phyloP scores from a whole-genome alignment of 2,113 vertebrate genomes.

The Hemichromis elongatus region DNA sequence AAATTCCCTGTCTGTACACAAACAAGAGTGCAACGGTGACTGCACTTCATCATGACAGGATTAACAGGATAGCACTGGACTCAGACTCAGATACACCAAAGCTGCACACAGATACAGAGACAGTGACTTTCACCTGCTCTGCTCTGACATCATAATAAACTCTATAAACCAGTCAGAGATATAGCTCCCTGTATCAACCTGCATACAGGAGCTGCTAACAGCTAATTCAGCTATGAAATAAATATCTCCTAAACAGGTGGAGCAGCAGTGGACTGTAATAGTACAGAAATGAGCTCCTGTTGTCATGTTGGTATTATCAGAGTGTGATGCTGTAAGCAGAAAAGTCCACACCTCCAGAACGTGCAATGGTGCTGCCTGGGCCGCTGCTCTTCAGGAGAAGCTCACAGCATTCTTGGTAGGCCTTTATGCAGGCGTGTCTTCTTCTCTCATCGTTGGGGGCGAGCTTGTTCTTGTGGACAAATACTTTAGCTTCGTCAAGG shows the following conservation, averaged over 20 bases:
- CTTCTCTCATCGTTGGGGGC: accelerated
- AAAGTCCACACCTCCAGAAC: conserved; percentile 71
- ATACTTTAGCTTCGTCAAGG: conserved; percentile 11
- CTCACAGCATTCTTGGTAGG: conserved; percentile 76
- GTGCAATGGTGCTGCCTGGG: conserved; percentile 45
- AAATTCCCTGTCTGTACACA: conserved; percentile 70
- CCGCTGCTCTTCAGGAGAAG: conserved; percentile 19
- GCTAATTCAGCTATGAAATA: neutral
- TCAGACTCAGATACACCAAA: neutral
- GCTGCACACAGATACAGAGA: neutral
- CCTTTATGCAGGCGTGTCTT: conserved; percentile 15
- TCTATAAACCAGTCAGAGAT: neutral
- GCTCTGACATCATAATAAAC: neutral
- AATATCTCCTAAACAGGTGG: neutral
- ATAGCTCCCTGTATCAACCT: neutral
- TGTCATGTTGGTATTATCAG: neutral
- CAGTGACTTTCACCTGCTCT: neutral
- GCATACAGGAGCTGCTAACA: neutral
- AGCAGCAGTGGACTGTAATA: neutral
- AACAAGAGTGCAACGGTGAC: neutral
- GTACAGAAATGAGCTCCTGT: neutral
- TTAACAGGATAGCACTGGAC: neutral
- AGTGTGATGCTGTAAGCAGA: neutral
- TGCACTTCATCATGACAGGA: neutral
- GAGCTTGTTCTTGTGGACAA: accelerated